Evolutionary conservation across 2,113 vertebrate genomes (phyloP).

Genomic region (Lonchura striata): DNA sequence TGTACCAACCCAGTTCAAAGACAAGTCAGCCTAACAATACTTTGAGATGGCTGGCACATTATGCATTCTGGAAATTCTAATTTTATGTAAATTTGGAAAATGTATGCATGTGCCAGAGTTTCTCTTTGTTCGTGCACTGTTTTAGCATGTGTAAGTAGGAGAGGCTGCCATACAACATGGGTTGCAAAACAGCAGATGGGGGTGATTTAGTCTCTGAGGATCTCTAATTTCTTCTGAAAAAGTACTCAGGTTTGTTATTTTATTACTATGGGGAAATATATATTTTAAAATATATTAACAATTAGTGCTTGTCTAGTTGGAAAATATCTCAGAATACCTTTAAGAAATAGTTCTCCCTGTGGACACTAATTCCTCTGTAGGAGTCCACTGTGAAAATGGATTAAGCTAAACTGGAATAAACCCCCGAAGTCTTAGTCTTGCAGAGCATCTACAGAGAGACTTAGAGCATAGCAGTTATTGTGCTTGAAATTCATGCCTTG

Average conservation of each 20-base stretch:
- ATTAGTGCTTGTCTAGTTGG: constrained; percentile 28
- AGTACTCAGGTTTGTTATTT: constrained; percentile 62
- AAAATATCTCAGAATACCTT: constrained; percentile 25
- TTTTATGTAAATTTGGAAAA: constrained; percentile 71
- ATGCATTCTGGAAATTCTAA: constrained; percentile 71
- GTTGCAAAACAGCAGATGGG: constrained; percentile 70
- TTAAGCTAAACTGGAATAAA: constrained; percentile 50
- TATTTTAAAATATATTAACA: constrained; percentile 50
- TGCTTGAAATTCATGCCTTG: constrained; percentile 22
- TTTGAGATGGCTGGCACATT: constrained; percentile 60
- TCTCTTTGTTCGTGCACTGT: constrained; percentile 69
- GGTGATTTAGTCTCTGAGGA: constrained; percentile 66
- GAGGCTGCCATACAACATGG: constrained; percentile 63
- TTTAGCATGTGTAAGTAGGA: constrained; percentile 73
- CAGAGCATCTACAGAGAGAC: constrained; percentile 8
- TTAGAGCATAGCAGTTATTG: constrained; percentile 30
- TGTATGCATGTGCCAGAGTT: constrained; percentile 67
- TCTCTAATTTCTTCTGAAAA: constrained; percentile 64
- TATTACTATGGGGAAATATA: constrained; percentile 44
- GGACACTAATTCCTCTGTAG: constrained; percentile 45
- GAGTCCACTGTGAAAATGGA: constrained; percentile 62
- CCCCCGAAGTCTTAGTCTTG: neutral
- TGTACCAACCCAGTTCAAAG: constrained; percentile 22
- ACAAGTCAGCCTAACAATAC: constrained; percentile 59
- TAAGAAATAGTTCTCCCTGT: neutral